A percentile compares a stretch with the other conserved stretches of the same genome.
phyloP scores from a whole-genome alignment of 2,888 invertebrate species.

The Punctoribates punctum region DNA sequence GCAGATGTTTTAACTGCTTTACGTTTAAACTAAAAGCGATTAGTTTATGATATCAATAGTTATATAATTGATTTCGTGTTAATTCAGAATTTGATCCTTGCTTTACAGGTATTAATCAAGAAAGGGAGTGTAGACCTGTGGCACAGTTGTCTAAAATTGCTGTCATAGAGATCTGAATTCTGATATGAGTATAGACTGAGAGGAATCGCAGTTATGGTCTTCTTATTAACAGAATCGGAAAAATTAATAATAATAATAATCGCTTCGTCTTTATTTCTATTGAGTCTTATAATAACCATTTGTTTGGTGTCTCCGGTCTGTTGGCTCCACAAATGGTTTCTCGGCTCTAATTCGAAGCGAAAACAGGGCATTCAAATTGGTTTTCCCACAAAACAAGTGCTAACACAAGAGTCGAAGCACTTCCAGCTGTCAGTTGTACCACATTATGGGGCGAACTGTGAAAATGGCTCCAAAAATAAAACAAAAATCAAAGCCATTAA shows the following conservation, averaged over 20 bases:
- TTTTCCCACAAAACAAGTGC: slow-evolving; percentile 25
- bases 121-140: too few relatives aligned
- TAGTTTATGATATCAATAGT: too few relatives aligned
- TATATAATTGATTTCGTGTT: too few relatives aligned
- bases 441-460: slow-evolving; percentile 39
- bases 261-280: slow-evolving; percentile 38
- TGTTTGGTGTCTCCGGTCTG: slow-evolving; percentile 43
- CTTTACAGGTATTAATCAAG: too few relatives aligned
- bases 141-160: background rate
- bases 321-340: slow-evolving; percentile 34
- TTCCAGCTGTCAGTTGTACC: slow-evolving; percentile 44
- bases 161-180: background rate
- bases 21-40: too few relatives aligned
- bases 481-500: background rate
- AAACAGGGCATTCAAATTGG: slow-evolving; percentile 24
- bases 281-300: slow-evolving; percentile 40
- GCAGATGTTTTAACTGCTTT: too few relatives aligned
- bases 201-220: background rate
- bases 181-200: background rate
- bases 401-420: slow-evolving; percentile 43
- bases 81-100: too few relatives aligned
- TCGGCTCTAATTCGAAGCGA: slow-evolving; percentile 11
- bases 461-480: slow-evolving; percentile 2
- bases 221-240: slow-evolving; percentile 41
- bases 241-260: slow-evolving; percentile 41